Evolutionary conservation across 2,888 invertebrate species (phyloP).

Genomic region (Tromatobia lineatoria): DNA sequence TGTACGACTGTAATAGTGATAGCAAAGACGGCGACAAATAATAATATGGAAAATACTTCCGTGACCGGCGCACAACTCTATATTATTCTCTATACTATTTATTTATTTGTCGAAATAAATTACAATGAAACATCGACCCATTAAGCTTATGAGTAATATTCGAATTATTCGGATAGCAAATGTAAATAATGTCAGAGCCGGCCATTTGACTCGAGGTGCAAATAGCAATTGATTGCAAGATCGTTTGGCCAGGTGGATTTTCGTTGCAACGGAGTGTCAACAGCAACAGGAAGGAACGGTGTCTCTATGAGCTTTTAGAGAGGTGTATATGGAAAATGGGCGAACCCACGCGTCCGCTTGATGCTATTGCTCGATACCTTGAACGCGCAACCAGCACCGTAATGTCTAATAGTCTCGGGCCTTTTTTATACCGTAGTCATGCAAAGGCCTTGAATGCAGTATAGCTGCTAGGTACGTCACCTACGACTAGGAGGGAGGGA

Average conservation of each 20-base stretch:
- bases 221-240: no score
- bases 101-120: neutral
- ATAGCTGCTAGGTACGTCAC: neutral
- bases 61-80: neutral
- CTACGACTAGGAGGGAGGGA: conserved; percentile 1
- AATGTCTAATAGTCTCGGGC: conserved; percentile 50
- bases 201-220: neutral
- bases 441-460: conserved; percentile 38
- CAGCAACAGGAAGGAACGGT: neutral
- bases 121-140: no score
- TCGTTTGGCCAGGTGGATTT: no score
- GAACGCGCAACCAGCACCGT: conserved; percentile 45
- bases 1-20: neutral
- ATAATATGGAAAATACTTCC: conserved; percentile 2
- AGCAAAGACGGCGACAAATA: neutral
- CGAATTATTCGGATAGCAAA: no score
- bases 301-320: neutral
- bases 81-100: neutral
- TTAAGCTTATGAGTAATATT: no score
- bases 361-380: conserved; percentile 55
- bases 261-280: neutral
- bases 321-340: conserved; percentile 13
- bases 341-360: conserved; percentile 62
- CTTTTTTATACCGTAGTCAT: conserved; percentile 35
- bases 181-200: neutral